Conservation (phyloP, 1,140 invertebrate species). For the Calliphora vicina region DNA sequence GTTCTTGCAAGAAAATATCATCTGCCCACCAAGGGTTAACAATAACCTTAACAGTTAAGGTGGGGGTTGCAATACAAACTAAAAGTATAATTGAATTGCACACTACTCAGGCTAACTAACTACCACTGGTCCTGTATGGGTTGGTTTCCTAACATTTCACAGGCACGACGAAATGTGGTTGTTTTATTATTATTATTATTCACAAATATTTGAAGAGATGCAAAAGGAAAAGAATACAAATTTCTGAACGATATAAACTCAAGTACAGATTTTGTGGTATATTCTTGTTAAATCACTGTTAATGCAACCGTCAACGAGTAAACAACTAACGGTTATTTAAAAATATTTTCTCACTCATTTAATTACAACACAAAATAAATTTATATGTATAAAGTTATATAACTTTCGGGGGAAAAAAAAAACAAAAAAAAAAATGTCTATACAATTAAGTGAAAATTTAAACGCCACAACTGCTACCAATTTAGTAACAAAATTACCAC, state of each 20-base stretch:
- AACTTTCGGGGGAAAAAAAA: too few relatives aligned
- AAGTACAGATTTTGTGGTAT: constrained; percentile 24
- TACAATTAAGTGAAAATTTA: constrained; percentile 39
- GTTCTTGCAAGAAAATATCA: not conserved
- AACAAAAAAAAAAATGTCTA: constrained; percentile 38
- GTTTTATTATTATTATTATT: too few relatives aligned
- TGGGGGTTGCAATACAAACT: not conserved
- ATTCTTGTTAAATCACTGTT: constrained; percentile 35
- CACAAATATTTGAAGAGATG: not conserved
- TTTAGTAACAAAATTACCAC: constrained; percentile 31
- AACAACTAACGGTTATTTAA: constrained; percentile 52
- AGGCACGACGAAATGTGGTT: not conserved
- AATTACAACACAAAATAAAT: too few relatives aligned
- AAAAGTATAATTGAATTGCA: not conserved
- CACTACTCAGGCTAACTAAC: too few relatives aligned
- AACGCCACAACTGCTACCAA: not conserved
- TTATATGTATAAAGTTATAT: too few relatives aligned
- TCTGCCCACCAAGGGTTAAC: not conserved
- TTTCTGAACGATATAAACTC: not conserved
- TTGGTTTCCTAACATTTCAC: not conserved
- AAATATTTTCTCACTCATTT: too few relatives aligned
- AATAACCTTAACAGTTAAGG: not conserved
- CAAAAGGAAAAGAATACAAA: not conserved
- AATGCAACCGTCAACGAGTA: constrained; percentile 62
- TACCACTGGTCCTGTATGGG: not conserved